Evolutionary conservation across 2,797 vertebrate genomes (phyloP), one percentile per base, ranked within the genome.

Genomic region (Sebastes diaconus): DNA sequence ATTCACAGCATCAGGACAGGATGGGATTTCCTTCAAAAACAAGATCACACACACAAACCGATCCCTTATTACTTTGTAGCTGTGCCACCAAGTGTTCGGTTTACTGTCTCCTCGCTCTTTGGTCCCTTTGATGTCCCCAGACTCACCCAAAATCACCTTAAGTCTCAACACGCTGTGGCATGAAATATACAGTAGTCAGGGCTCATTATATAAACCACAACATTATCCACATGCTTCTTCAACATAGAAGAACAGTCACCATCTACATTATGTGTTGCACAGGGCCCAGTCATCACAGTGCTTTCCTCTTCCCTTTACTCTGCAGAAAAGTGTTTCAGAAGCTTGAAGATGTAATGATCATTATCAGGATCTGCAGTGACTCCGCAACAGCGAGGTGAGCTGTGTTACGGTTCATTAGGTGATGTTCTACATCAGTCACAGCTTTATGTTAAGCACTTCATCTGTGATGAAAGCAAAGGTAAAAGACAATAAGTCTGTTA

Each of bases 91-190:
- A 65, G 29, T 74, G 77, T 64, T 84, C 20, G 14, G 42, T 74
- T 84, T n/a, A 71, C 50, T 68, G 57, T 75, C 59, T 54, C 54
- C 46, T 34, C 20, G n/a, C 32, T 34, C 39, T 79, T 74, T 67
- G 32, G 68, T 46, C 25, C 16, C 83, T 92, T 88, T 92, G 84
- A 90, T 86, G 80, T 86, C 78, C 67, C 73, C 22, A n/a, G 61
- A 63, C 77, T 85, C 65, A 72, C 70, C 60, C 52, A 29, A 85
- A 84, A 80, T 79, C 70, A 52, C 36, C 66, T 52, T 16, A 18
- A 50, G 66, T 77, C 72, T 83, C 77, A 69, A 71, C 77, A 39
- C 22, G 65, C 54, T 42, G 79, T 80, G 78, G 83, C 86, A 92
- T 66, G 70, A 84, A 81, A 84, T 27, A 10, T 42, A 74, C 58